Evolutionary conservation across 2,797 vertebrate genomes (phyloP), one percentile per base, ranked within the genome.

Genomic region (Notolabrus celidotus): DNA sequence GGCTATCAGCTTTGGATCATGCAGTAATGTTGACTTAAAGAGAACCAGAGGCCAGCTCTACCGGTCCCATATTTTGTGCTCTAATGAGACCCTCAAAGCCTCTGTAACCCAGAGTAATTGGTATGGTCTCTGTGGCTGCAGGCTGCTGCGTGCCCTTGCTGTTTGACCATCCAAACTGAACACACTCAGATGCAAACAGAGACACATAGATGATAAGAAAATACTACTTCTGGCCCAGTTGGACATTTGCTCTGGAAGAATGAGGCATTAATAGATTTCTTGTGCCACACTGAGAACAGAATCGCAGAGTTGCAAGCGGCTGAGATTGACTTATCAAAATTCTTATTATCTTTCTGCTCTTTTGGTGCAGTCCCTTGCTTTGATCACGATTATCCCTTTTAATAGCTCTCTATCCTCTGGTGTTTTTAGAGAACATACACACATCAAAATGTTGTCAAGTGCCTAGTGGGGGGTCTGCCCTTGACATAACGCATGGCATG

Each of bases 281-380:
- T 52, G 27, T 43, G 34, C 42, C 74, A 70, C 77, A 54, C 50
- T 64, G 80, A 53, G 49, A 71, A 29, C 36, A 43, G 38, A 71
- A 55, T 50, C 8, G 1, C 39, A 54, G 29, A 55, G 38, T 49
- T 43, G n/a, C 14, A 22, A 33, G 34, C 54, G 25, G 46, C 10
- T 62, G 50, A 68, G 43, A 72, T 85, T 85, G 79, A 71, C 82
- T 86, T 77, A 91, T 90, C 80, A 88, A 84, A 89, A 86, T 68
- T 73, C 60, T 61, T 86, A 54, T 66, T 27, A 80, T 86, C 49
- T 55, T 50, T 61, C 38, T 50, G 45, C 57, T 12, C 49, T 67
- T 79, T 66, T 52, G 31, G 57, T 16, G 41, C 77, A 51, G 34
- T 64, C 55, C 56, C 55, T 59, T 51, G 27, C 53, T 83, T 79